Evolutionary conservation across 1,140 invertebrate genomes (phyloP).

Genomic region (Papilio helenus): DNA sequence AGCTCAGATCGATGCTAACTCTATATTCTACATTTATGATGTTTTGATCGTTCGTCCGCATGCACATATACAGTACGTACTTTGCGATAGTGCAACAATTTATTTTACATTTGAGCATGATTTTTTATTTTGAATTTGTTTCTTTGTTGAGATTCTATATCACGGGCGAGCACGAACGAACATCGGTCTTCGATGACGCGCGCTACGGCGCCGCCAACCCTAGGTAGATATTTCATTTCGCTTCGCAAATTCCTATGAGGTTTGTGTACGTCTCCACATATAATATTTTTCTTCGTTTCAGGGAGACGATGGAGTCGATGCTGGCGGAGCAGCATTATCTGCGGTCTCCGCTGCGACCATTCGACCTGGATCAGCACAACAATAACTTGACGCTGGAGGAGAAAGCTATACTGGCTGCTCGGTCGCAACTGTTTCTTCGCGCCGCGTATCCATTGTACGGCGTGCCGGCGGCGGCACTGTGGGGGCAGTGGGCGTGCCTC

Average conservation of each 20-base stretch:
- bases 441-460: conserved; percentile 86
- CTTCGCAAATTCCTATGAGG: conserved; percentile 31
- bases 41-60: conserved; percentile 41
- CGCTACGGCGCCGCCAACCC: conserved; percentile 74
- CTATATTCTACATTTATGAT: conserved; percentile 47
- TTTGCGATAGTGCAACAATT: conserved; percentile 28
- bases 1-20: conserved; percentile 41
- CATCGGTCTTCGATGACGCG: conserved; percentile 76
- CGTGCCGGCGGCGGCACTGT: conserved; percentile 82
- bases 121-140: conserved; percentile 78
- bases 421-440: conserved; percentile 86
- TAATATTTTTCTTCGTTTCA: conserved; percentile 69
- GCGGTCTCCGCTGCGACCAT: conserved; percentile 88
- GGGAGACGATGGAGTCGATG: conserved; percentile 93
- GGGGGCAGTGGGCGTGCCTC: conserved; percentile 86
- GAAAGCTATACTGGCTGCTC: conserved; percentile 88
- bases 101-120: conserved; percentile 41
- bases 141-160: conserved; percentile 82
- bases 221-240: conserved; percentile 75
- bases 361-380: conserved; percentile 88
- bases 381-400: conserved; percentile 89
- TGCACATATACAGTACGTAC: conserved; percentile 34
- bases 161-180: conserved; percentile 79
- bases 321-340: conserved; percentile 90
- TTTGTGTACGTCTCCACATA: conserved; percentile 11